phyloP scores from a whole-genome alignment of 2,888 invertebrate genomes.

The Stenotaenia linearis region DNA sequence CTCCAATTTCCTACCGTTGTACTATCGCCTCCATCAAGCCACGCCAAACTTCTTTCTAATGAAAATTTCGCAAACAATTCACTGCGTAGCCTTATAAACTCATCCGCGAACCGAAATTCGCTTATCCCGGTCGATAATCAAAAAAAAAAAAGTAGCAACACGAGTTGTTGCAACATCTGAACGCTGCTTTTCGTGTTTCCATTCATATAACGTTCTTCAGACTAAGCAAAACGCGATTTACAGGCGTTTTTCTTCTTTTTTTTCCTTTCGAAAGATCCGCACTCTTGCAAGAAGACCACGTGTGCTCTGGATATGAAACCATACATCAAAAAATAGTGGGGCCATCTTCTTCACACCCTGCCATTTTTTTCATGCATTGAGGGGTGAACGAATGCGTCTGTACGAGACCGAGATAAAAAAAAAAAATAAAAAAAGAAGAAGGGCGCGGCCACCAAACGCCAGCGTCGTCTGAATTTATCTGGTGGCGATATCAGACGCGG shows the following conservation, averaged over 20 bases:
- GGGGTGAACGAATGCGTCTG: constrained; percentile 16
- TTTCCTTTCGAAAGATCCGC: not conserved
- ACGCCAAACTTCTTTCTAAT: not conserved
- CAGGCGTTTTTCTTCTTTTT: not conserved
- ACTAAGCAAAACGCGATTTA: constrained; percentile 24
- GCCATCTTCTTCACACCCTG: constrained; percentile 26
- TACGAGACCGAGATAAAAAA: constrained; percentile 7
- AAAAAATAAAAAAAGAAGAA: not conserved
- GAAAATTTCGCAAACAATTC: not conserved
- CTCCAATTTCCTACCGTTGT: not conserved
- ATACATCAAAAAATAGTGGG: constrained; percentile 11
- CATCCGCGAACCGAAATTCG: not conserved
- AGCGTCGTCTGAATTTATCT: constrained; percentile 17
- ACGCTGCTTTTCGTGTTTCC: constrained; percentile 3
- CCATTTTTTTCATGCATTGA: not conserved
- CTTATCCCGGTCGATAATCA: not conserved
- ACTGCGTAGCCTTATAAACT: not conserved
- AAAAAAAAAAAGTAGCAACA: not conserved
- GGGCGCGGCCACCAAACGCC: constrained; percentile 23
- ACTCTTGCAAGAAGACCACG: not conserved
- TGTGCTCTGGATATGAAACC: constrained; percentile 23
- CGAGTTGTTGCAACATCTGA: not conserved
- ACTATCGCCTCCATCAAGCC: not conserved
- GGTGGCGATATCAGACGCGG: constrained; percentile 23
- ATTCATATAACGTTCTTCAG: not conserved